Evolutionary conservation across 2,797 vertebrate genomes (phyloP).

Genomic region (Limnodromus scolopaceus): DNA sequence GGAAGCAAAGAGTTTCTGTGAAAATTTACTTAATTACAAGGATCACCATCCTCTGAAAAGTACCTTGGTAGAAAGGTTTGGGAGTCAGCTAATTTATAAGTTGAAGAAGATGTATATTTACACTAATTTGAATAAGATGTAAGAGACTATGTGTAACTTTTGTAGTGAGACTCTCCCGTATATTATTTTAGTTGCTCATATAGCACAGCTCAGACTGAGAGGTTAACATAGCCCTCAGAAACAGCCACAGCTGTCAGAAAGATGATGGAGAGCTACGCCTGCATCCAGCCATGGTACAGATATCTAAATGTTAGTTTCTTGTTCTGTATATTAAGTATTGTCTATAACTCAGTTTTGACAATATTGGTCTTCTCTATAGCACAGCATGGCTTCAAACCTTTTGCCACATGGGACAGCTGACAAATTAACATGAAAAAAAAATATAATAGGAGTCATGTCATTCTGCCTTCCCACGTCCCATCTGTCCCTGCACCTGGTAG

Average conservation of each 20-base stretch:
- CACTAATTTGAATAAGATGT: neutral
- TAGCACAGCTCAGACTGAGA: neutral
- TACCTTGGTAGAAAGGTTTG: neutral
- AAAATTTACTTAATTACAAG: neutral
- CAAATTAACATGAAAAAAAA: neutral
- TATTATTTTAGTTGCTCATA: neutral
- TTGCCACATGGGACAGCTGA: neutral
- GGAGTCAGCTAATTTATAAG: neutral
- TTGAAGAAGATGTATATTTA: neutral
- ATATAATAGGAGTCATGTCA: neutral
- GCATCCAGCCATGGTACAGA: neutral
- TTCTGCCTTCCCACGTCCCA: constrained; percentile 28
- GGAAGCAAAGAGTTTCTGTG: neutral
- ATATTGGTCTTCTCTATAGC: neutral
- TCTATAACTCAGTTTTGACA: neutral
- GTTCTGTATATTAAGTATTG: neutral
- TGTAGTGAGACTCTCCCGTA: neutral
- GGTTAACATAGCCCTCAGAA: neutral
- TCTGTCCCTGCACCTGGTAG: constrained; percentile 31
- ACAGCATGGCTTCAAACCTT: neutral
- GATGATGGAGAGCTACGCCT: neutral
- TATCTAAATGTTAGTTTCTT: neutral
- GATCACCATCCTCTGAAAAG: neutral
- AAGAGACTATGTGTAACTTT: neutral
- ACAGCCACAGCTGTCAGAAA: neutral